Percentiles rank a stretch among this genome's conserved stretches.
Evolutionary conservation across 1,140 invertebrate genomes (phyloP).

Genomic region (Solenopsis invicta): DNA sequence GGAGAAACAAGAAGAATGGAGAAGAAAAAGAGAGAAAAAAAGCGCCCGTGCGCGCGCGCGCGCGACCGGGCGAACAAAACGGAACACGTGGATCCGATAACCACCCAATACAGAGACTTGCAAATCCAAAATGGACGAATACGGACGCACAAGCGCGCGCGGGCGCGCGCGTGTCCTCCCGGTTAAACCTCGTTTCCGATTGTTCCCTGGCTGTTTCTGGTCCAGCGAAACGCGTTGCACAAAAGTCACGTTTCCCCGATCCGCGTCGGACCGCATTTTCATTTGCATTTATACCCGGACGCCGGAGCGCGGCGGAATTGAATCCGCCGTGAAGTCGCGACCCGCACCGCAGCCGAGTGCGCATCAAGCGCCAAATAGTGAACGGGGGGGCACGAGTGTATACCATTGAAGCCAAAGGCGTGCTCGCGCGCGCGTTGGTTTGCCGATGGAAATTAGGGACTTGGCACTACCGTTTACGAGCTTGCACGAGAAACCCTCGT

Average conservation of each 20-base stretch:
- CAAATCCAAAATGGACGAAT: conserved; percentile 60
- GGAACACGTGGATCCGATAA: conserved; percentile 47
- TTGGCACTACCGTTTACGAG: conserved; percentile 54
- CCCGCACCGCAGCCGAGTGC: conserved; percentile 12
- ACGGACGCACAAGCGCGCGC: background rate
- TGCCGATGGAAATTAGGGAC: conserved; percentile 64
- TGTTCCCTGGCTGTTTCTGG: conserved; percentile 30
- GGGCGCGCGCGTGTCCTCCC: background rate
- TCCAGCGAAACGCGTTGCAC: conserved; percentile 34
- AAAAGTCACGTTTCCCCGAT: conserved; percentile 65
- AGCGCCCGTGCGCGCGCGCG: too few species aligned
- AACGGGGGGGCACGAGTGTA: conserved; percentile 11
- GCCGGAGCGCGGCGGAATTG: conserved; percentile 56
- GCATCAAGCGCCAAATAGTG: conserved; percentile 63
- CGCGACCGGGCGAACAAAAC: conserved; percentile 20
- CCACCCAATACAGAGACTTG: conserved; percentile 54
- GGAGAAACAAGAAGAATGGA: conserved; percentile 38
- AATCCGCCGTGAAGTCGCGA: conserved; percentile 59
- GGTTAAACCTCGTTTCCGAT: conserved; percentile 66
- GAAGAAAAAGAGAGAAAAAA: background rate
- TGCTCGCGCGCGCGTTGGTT: background rate
- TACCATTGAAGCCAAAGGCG: conserved; percentile 50
- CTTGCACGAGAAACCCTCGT: conserved; percentile 29
- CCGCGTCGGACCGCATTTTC: conserved; percentile 59
- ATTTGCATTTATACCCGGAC: conserved; percentile 61